These are phyloP conservation scores for Procambarus virginalis DNA, from an alignment of 1,140 invertebrate genomes.

Conservation along the genomic window DNA sequence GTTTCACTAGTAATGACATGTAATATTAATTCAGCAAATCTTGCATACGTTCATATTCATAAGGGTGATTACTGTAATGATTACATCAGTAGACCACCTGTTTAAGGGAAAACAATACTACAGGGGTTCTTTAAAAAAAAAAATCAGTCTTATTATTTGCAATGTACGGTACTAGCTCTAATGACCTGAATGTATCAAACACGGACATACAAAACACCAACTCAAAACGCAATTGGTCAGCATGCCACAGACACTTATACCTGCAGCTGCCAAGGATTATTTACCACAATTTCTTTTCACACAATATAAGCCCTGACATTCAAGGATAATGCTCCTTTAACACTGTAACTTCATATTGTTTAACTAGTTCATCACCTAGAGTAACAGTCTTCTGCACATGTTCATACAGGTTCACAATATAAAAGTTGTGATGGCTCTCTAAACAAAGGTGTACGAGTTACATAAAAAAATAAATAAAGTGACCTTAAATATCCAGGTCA, in stretches of 20 bases:
- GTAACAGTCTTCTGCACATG: neutral
- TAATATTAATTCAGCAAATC: neutral
- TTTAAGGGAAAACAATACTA: slow-evolving; percentile 20
- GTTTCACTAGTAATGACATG: neutral
- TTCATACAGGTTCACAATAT: neutral
- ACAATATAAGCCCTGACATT: neutral
- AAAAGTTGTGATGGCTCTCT: slow-evolving; percentile 20
- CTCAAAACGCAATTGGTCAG: slow-evolving; percentile 6
- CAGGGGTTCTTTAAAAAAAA: slow-evolving; percentile 7
- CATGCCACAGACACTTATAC: neutral
- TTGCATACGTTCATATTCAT: neutral
- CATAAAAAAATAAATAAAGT: slow-evolving; percentile 43
- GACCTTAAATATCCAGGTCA: slow-evolving; percentile 19
- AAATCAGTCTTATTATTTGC: neutral
- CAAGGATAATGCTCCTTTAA: neutral
- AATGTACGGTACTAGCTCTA: neutral
- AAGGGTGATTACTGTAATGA: neutral
- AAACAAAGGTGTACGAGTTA: slow-evolving; percentile 13
- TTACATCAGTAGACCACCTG: neutral
- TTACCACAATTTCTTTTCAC: neutral
- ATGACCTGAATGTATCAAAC: slow-evolving; percentile 43
- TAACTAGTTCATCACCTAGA: neutral
- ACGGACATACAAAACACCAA: slow-evolving; percentile 25
- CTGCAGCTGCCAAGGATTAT: slow-evolving; percentile 24
- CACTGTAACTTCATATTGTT: neutral